Conservation (phyloP, 2,797 vertebrate genomes). For the Rhynchotus rufescens region DNA sequence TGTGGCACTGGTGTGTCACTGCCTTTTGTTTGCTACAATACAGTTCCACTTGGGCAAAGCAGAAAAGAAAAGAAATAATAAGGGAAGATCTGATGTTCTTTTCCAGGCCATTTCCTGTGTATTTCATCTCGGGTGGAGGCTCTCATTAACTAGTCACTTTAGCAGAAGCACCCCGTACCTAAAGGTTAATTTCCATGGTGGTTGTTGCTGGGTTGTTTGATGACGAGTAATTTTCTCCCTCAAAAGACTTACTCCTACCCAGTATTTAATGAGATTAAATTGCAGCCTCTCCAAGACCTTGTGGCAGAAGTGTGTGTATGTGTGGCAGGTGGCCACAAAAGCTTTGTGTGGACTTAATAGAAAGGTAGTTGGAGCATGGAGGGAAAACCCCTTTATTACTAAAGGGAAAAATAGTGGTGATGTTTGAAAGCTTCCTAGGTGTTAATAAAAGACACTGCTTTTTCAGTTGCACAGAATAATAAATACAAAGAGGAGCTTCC, state of each 20-base stretch:
- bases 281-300: slow-evolving; percentile 40
- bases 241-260: slow-evolving; percentile 50
- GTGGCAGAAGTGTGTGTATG: slow-evolving; percentile 40
- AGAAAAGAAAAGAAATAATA: slow-evolving; percentile 44
- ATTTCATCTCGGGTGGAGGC: slow-evolving; percentile 66
- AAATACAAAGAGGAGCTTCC: slow-evolving; percentile 64
- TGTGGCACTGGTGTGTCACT: slow-evolving; percentile 11
- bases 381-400: slow-evolving; percentile 65
- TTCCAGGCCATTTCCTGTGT: slow-evolving; percentile 50
- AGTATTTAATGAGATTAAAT: slow-evolving; percentile 68
- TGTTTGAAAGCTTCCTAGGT: slow-evolving; percentile 58
- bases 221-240: slow-evolving; percentile 48
- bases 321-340: slow-evolving; percentile 55
- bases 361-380: slow-evolving; percentile 28
- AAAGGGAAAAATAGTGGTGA: slow-evolving; percentile 34
- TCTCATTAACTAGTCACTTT: slow-evolving; percentile 46
- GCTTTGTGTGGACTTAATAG: slow-evolving; percentile 63
- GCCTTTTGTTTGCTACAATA: slow-evolving; percentile 72
- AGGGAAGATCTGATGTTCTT: slow-evolving; percentile 48
- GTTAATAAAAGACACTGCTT: slow-evolving; percentile 64
- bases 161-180: slow-evolving; percentile 41
- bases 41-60: slow-evolving; percentile 42
- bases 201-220: slow-evolving; percentile 65
- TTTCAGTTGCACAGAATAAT: slow-evolving; percentile 39
- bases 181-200: slow-evolving; percentile 59